Base-by-base conservation (phyloP, 2,888 invertebrate species). In the Cephus rjabovi region DNA sequence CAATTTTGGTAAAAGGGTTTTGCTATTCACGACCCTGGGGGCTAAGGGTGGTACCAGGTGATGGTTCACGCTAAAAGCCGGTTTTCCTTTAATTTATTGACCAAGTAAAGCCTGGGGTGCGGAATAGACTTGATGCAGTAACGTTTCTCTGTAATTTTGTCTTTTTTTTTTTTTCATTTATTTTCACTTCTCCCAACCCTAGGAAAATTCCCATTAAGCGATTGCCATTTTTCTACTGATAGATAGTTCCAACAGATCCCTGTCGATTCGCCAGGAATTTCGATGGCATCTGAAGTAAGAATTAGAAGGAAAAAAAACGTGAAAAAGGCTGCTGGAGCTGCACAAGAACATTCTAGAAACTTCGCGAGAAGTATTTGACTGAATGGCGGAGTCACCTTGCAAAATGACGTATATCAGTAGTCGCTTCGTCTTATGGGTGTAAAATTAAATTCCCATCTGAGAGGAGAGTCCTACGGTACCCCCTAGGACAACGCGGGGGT, bases 1-100 rank as follows among this genome's bases (percentile, higher is more conserved):
- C 89, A 90, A 90, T 90, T 90, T 90, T 85, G 86, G 90, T 90
- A 89, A 90, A 90, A 90, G 90, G 90, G 89, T 90, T 90, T 87
- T 79, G 84, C 87, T 87, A 89, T 89, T 88, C 85, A 82, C 84
- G 78, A 81, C 80, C 77, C 76, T 75, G 80, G 79, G 83, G 71
- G 15, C 12, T 31, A 23, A 31, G 71, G 71, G 40, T 40, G 71
- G 71, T 12, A 56, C 31, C 71, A 33, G 71, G 71, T 31, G 71
- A 71, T 71, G 71, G 71, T 33, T 23, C 71, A 33, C 71, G 71
- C 89, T 89, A 87, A 90, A 89, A 89, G 89, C 89, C 86, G 86
- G 87, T 88, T 88, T 86, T 86, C 85, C 83, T 86, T 83, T 87
- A 87, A 88, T 89, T 89, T 86, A 87, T 71, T 83, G 85, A 80